These are phyloP conservation scores for Morbakka virulenta DNA, from an alignment of 30 jellyfish, hydroid and myxozoan genomes.

Conservation along the genomic window DNA sequence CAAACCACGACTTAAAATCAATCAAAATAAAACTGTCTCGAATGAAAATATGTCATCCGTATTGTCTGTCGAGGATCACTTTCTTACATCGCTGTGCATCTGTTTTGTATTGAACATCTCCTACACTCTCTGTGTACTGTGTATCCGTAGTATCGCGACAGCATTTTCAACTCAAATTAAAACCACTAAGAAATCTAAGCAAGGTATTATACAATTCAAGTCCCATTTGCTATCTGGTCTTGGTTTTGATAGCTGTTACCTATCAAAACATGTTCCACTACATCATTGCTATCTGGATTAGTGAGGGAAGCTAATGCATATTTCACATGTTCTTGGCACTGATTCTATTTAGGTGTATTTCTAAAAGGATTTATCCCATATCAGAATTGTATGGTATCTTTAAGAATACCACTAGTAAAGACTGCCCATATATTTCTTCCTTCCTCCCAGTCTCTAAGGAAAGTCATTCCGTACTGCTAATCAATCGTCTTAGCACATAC, in stretches of 20 bases:
- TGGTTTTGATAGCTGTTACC: slow-evolving; percentile 53
- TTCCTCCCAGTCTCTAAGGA: slow-evolving; percentile 44
- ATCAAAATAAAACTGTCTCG: no score
- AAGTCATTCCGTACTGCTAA: slow-evolving; percentile 45
- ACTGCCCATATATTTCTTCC: no score
- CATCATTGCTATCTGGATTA: slow-evolving; percentile 68
- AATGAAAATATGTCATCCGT: no score
- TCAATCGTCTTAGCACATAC: slow-evolving; percentile 8
- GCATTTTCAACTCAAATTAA: no score
- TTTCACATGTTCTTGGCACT: slow-evolving; percentile 36
- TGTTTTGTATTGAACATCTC: no score
- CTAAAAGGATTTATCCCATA: not conserved
- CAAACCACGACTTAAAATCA: no score
- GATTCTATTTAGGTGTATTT: slow-evolving; percentile 11
- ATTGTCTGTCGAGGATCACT: no score
- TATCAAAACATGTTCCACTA: slow-evolving; percentile 58
- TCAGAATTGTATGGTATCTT: slow-evolving; percentile 48
- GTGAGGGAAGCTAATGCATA: slow-evolving; percentile 66
- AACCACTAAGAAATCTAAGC: slow-evolving; percentile 38
- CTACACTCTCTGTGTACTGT: no score
- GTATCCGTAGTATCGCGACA: no score
- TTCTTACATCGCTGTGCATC: no score
- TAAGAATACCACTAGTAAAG: slow-evolving; percentile 39
- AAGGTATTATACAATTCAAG: slow-evolving; percentile 26
- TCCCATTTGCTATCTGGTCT: slow-evolving; percentile 41